Evolutionary conservation across 2,113 vertebrate species (phyloP), one percentile per base, ranked within the genome.

Genomic region (Lepus timidus): DNA sequence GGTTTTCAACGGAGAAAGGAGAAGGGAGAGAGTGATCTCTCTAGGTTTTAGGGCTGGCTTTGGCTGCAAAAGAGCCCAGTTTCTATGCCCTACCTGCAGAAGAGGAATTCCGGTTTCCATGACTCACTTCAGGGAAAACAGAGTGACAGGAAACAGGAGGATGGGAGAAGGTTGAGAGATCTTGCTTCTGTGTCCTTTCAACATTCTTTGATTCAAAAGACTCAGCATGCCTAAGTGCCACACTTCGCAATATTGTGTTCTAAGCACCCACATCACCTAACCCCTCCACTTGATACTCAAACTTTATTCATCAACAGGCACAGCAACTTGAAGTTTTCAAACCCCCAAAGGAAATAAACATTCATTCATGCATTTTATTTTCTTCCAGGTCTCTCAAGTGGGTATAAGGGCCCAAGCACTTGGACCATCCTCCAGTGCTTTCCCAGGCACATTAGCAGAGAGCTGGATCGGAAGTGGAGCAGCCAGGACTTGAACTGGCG

Each of bases 311-410:
- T 74, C 67, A 88, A 29, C 17, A 33, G 67, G 25, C 73, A 52
- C 39, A 44, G 62, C 62, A 44, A 67, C 67, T 7, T 7, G 44
- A 75, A 62, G 52, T 4, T 70, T 85, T 51, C 51, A 88, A 36
- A 76, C 36, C 33, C 11, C 52, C 29, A 52, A 85, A 83, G 85
- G 74, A 87, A 84, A 79, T 76, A 85, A 70, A 92, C 74, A 75
- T 58, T 19, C 73, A 75, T 58, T 49, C 44, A 20, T 65, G 61
- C 64, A 20, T 74, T 92, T 82, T 33, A 61, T 73, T 52, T 74
- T 39, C 61, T 44, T 44, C 44, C 44, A 44, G 44, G 44, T 44
- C 44, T 44, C 44, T 7, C 44, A 44, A 7, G 44, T 7, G 44
- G 7, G 44, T 8, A 44, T 7, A 44, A 7, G 44, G 44, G 44